Evolutionary conservation across 2,113 vertebrate genomes (phyloP).

Genomic region (Platycercus adscitus): DNA sequence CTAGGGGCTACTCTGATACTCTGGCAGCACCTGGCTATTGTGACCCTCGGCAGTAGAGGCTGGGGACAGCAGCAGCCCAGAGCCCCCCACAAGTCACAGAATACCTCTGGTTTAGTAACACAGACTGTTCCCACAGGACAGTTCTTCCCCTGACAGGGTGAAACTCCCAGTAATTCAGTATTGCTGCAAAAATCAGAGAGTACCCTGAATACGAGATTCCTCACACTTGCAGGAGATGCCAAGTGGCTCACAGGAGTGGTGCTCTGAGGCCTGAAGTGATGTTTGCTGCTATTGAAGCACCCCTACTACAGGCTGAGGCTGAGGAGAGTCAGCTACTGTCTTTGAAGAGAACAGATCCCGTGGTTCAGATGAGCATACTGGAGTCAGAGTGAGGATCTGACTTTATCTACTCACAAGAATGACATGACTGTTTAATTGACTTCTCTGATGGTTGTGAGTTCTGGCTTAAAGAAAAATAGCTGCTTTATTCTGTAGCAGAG

Average conservation of each 20-base stretch:
- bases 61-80: background rate
- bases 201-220: background rate
- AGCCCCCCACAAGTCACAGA: background rate
- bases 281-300: background rate
- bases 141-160: background rate
- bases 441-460: background rate
- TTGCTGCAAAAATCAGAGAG: background rate
- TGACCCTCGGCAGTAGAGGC: background rate
- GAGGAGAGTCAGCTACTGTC: background rate
- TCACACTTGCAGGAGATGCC: background rate
- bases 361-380: background rate
- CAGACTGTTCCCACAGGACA: background rate
- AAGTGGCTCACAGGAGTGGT: background rate
- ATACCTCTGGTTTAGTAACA: background rate
- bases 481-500: background rate
- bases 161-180: background rate
- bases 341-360: background rate
- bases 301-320: background rate
- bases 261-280: background rate
- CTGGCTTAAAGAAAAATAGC: background rate
- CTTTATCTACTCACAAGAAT: background rate
- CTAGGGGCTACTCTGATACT: background rate
- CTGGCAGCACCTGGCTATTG: accelerated
- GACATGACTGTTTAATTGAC: background rate
- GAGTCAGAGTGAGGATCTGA: background rate